phyloP scores from a whole-genome alignment of 2,888 invertebrate species.

The Ormyrus labotus region DNA sequence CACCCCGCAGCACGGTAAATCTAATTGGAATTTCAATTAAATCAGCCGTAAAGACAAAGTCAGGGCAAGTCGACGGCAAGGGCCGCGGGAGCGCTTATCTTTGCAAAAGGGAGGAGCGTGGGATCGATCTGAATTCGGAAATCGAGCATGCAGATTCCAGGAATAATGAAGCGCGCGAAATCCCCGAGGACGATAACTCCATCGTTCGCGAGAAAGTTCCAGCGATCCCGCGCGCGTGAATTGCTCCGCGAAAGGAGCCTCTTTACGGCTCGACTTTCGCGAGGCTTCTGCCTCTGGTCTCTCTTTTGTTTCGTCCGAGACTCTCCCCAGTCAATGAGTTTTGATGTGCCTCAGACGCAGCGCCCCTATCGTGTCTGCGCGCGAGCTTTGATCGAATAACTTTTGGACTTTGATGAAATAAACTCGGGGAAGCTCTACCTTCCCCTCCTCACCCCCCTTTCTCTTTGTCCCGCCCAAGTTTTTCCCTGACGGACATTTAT shows the following conservation, averaged over 20 bases:
- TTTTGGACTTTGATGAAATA: slow-evolving; percentile 48
- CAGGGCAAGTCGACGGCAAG: too few species aligned
- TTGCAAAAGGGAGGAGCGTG: neutral
- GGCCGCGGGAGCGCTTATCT: too few species aligned
- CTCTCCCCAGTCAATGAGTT: slow-evolving; percentile 36
- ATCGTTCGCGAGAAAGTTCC: slow-evolving; percentile 10
- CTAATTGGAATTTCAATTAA: slow-evolving; percentile 33
- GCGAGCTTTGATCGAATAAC: slow-evolving; percentile 41
- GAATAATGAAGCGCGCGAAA: slow-evolving; percentile 45
- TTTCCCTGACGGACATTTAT: slow-evolving; percentile 15
- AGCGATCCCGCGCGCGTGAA: neutral
- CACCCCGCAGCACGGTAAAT: neutral
- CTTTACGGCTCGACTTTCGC: slow-evolving; percentile 32
- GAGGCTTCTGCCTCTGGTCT: neutral
- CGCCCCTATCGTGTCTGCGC: neutral
- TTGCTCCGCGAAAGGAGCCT: slow-evolving; percentile 7
- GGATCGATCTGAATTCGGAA: slow-evolving; percentile 11
- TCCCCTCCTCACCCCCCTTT: too few species aligned
- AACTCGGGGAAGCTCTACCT: slow-evolving; percentile 17
- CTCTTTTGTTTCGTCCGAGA: neutral
- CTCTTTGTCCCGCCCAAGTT: neutral
- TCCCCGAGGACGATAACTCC: slow-evolving; percentile 28
- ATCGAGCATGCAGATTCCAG: slow-evolving; percentile 28
- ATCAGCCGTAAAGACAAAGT: neutral
- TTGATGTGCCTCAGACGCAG: neutral